Base-by-base conservation (phyloP, 2,888 invertebrate species). In the Asteroscopus sphinx region DNA sequence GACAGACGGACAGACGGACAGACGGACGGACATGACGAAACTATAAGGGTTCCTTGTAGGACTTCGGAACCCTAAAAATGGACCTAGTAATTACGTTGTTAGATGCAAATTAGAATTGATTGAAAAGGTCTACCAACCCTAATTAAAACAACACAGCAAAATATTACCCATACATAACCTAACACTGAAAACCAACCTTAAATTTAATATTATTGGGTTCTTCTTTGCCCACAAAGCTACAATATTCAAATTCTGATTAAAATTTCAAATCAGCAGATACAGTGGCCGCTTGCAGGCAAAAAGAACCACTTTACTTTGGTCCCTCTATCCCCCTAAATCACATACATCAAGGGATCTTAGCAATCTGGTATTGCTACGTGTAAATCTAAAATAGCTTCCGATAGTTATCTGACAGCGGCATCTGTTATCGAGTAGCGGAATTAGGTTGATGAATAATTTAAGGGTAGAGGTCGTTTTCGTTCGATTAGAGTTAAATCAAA, bases 351-450 rank as follows among this genome's bases (percentile, higher is more conserved):
- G 48, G 64, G 80, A 73, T 77, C 81, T 78, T 56, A 63, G 62
- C 79, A 77, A 33, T 32, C 35, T 73, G 73, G 81, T 66, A 64
- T 72, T 55, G 66, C 15, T 39, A 64, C 41, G 66, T 64, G 76
- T 81, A 81, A 83, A 83, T 82, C 73, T 73, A 52, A 49, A n/a
- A 51, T 57, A 15, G 78, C 83, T 84, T 82, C 82, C 80, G 77
- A 68, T 65, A 48, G 52, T 12, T 74, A 82, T 83, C 81, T 64
- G 71, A 72, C 75, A 75, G 59, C 70, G 77, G 73, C 79, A 84
- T 84, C 83, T 83, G 37, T 61, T 64, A 52, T 25, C 55, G 57
- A 64, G 61, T 62, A 72, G 57, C 39, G 52, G 65, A 83, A 81
- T 62, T 79, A 67, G 81, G 82, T 80, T 77, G 79, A 40, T 47